Evolutionary conservation across 2,797 vertebrate species (phyloP).

Genomic region (Sorex maritimensis): DNA sequence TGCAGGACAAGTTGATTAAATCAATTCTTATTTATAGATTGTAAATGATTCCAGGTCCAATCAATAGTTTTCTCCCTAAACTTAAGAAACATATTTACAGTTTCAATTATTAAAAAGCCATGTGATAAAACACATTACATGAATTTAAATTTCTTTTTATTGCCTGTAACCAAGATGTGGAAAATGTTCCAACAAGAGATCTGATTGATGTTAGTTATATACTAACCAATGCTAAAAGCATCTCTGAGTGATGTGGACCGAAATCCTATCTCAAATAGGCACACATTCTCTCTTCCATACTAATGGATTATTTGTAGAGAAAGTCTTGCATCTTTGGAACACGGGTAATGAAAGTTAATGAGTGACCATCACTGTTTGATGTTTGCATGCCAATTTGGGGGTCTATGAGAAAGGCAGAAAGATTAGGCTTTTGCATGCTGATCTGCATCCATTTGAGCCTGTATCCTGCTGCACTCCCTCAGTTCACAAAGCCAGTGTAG

Average conservation of each 20-base stretch:
- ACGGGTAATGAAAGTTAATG: slow-evolving; percentile 59
- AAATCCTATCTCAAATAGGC: slow-evolving; percentile 51
- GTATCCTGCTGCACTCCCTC: neutral
- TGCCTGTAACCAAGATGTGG: slow-evolving; percentile 41
- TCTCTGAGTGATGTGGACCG: slow-evolving; percentile 66
- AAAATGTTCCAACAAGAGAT: slow-evolving; percentile 53
- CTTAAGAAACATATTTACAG: slow-evolving; percentile 60
- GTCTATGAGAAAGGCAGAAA: slow-evolving; percentile 44
- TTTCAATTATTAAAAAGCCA: slow-evolving; percentile 6
- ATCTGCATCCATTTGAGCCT: neutral
- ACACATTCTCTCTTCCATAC: slow-evolving; percentile 29
- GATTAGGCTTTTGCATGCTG: neutral
- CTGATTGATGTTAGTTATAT: slow-evolving; percentile 59
- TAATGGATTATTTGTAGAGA: slow-evolving; percentile 66
- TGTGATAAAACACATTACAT: neutral
- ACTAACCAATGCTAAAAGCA: slow-evolving; percentile 48
- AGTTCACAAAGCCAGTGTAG: neutral
- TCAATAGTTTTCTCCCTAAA: slow-evolving; percentile 42
- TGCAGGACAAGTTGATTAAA: neutral
- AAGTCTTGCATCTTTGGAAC: slow-evolving; percentile 56
- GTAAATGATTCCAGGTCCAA: slow-evolving; percentile 55
- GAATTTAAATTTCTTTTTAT: slow-evolving; percentile 49
- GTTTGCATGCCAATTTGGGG: slow-evolving; percentile 14
- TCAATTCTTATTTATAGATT: slow-evolving; percentile 56
- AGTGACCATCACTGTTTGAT: slow-evolving; percentile 60